phyloP scores from a whole-genome alignment of 2,113 vertebrate species.

The Trogon melanurus region DNA sequence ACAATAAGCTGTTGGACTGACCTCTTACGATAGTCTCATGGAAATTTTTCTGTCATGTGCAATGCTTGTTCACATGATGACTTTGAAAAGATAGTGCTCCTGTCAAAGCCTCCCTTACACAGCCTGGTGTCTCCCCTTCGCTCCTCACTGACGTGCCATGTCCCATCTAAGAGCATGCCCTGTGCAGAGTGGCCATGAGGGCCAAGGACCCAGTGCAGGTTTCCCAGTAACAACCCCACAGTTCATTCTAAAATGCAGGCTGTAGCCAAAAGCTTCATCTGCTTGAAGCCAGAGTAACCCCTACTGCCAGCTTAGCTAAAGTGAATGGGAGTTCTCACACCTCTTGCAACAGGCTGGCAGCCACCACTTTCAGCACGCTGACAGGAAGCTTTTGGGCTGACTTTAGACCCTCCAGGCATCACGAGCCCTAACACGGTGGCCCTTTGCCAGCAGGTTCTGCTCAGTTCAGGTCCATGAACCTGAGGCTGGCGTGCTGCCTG shows the following conservation, averaged over 20 bases:
- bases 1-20: background rate
- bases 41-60: too few relatives aligned
- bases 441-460: background rate
- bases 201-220: rapidly evolving
- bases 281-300: background rate
- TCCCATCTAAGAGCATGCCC: rapidly evolving
- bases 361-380: background rate
- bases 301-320: background rate
- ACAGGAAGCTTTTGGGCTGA: background rate
- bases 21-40: background rate
- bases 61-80: background rate
- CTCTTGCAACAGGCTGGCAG: background rate
- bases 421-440: rapidly evolving
- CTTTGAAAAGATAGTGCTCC: background rate
- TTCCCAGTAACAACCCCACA: background rate
- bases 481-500: background rate
- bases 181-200: background rate
- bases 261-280: background rate
- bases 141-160: background rate
- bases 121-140: background rate
- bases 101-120: background rate
- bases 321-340: background rate
- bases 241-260: background rate
- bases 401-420: background rate
- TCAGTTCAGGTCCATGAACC: background rate